Evolutionary conservation across 2,888 invertebrate species (phyloP).

Genomic region (Agriotes lineatus): DNA sequence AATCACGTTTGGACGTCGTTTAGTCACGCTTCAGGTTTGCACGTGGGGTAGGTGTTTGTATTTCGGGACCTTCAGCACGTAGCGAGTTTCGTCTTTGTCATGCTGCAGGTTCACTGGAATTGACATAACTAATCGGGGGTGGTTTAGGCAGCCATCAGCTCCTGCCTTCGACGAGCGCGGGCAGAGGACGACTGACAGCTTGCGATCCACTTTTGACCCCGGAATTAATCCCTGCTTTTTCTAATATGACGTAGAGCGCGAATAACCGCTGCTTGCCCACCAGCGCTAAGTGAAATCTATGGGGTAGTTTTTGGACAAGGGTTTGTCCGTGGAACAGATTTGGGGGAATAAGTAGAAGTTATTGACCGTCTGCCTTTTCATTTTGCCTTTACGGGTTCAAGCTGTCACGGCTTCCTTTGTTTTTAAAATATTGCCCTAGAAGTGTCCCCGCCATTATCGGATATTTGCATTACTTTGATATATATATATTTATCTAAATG

Average conservation of each 20-base stretch:
- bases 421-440: background rate
- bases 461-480: background rate
- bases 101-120: background rate
- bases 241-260: slow-evolving; percentile 8
- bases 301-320: slow-evolving; percentile 26
- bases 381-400: slow-evolving; percentile 21
- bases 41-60: slow-evolving; percentile 11
- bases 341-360: slow-evolving; percentile 23
- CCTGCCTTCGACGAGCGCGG: background rate
- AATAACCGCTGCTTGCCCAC: slow-evolving; percentile 18
- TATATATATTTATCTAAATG: no score
- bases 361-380: slow-evolving; percentile 18
- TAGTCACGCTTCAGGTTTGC: slow-evolving; percentile 26
- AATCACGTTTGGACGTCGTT: slow-evolving; percentile 28
- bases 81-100: slow-evolving; percentile 10
- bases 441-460: background rate
- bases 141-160: background rate
- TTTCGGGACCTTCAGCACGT: slow-evolving; percentile 8
- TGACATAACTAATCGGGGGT: background rate
- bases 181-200: no score
- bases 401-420: slow-evolving; percentile 20
- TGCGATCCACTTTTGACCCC: no score
- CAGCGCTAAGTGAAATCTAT: slow-evolving; percentile 21
- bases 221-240: background rate
- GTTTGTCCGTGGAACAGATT: slow-evolving; percentile 25